Base-by-base conservation (phyloP, 2,113 vertebrate genomes). In the Nycticebus coucang region DNA sequence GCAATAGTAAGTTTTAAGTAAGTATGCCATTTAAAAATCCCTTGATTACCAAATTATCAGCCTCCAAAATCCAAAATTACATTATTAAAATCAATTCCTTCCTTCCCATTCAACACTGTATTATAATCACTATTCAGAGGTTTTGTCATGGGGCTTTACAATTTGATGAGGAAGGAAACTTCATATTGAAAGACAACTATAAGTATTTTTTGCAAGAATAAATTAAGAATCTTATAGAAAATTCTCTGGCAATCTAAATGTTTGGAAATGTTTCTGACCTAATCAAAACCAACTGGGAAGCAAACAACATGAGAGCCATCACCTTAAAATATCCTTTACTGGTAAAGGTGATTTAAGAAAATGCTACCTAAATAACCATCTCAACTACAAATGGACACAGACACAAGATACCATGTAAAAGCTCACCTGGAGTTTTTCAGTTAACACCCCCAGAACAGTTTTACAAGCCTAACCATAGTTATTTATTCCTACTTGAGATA, bases 21-120 rank as follows among this genome's bases (percentile, higher is more conserved):
- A 95, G 62, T 57, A 96, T 77, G 21, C 82, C 92, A 95, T 92
- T 69, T 75, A 84, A 96, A 96, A 95, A 93, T n/a, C 50, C 84
- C 97, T 82, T 95, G 94, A 96, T 96, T 95, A 95, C 68, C 92
- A 97, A 97, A 98, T 96, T 97, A 96, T 41, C 88, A 97, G 94
- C 96, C 88, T 94, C 60, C 13, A 97, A 89, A 92, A 97, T 92
- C 83, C 95, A 97, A 98, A 98, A 86, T 92, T 75, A 97, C 22
- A 17, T 91, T 90, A 86, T 98, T 77, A 90, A 96, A 97, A 95
- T 89, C 96, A 98, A 96, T 90, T 91, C 81, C 93, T 94, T 57
- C 50, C 82, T 97, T 91, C 68, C 86, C 45, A 35, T 88, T 88
- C 91, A 83, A 77, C 45, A 24, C 9, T 81, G 21, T 35, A 28